Evolutionary conservation across 2,113 vertebrate genomes (phyloP), one percentile per base, ranked within the genome.

Genomic region (Epinephelus lanceolatus): DNA sequence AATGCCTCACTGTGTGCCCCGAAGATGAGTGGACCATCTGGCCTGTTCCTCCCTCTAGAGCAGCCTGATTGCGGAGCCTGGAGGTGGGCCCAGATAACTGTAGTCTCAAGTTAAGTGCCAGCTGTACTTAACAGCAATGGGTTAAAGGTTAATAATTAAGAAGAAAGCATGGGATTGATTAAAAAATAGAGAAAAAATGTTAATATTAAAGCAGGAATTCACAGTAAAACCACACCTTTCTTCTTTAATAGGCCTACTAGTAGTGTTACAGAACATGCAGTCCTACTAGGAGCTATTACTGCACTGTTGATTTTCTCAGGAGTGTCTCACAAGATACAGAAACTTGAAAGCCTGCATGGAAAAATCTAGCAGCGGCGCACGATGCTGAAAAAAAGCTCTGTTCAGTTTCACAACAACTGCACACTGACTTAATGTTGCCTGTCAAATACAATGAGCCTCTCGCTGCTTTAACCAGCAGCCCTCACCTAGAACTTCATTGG

Each of bases 1-100:
- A 70, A 77, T 37, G 74, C 62, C 62, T 86, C 70, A 65, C 56
- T 59, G 75, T 62, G 81, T 83, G 76, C 85, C 89, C 90, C 40
- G 68, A 81, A 89, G 89, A 93, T 86, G 86, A 85, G 85, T 61
- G 81, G 81, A 89, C 91, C 93, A 93, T 94, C 91, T 94, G 93
- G 89, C 76, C 85, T 56, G 63, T 80, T 78, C 60, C 78, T 89
- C 75, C 85, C 82, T 87, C 85, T 84, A 83, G 84, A 87, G 88
- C 84, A 72, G 84, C 86, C 86, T 57, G 86, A 86, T 86, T 81
- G 88, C 83, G 73, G 80, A 88, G 87, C 81, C 88, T 88, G 87
- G 86, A 92, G 78, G 75, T 60, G 88, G 88, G 80, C 84, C 79
- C 60, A 74, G 74, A 91, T 60, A 74, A 86, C 83, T 80, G 71